These are phyloP conservation scores for Lasius platythorax DNA, from an alignment of 2,888 invertebrate genomes.

Conservation along the genomic window DNA sequence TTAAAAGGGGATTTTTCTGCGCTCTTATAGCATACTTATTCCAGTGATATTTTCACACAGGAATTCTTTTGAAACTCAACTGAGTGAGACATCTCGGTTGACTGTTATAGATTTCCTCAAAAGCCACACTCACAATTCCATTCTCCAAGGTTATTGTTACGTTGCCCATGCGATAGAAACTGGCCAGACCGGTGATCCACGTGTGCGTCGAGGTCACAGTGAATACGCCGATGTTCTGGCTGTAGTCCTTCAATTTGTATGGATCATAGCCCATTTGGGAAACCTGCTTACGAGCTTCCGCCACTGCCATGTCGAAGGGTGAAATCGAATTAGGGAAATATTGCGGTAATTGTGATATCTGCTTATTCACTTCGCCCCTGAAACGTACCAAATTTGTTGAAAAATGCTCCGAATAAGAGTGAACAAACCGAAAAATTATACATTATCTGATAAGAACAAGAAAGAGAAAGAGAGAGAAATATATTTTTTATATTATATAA, in stretches of 20 bases:
- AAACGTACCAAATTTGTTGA: conserved; percentile 42
- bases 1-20: not conserved
- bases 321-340: conserved; percentile 94
- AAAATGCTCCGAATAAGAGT: not conserved
- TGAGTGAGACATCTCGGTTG: not conserved
- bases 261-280: conserved; percentile 91
- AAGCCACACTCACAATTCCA: conserved; percentile 87
- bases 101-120: not conserved
- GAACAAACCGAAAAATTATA: conserved; percentile 1
- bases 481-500: not conserved
- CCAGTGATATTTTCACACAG: not conserved
- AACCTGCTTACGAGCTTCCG: conserved; percentile 91
- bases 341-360: conserved; percentile 91
- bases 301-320: conserved; percentile 94
- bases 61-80: not conserved
- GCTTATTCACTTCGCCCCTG: conserved; percentile 91
- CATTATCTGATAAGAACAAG: not conserved
- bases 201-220: conserved; percentile 91
- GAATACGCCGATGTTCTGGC: conserved; percentile 90
- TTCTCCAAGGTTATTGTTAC: conserved; percentile 91
- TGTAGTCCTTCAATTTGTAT: conserved; percentile 91
- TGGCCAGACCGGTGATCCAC: conserved; percentile 92
- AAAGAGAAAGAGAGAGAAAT: not conserved
- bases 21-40: not conserved
- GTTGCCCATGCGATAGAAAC: conserved; percentile 94